Evolutionary conservation across 2,888 invertebrate genomes (phyloP).

Genomic region (Venusia cambrica): DNA sequence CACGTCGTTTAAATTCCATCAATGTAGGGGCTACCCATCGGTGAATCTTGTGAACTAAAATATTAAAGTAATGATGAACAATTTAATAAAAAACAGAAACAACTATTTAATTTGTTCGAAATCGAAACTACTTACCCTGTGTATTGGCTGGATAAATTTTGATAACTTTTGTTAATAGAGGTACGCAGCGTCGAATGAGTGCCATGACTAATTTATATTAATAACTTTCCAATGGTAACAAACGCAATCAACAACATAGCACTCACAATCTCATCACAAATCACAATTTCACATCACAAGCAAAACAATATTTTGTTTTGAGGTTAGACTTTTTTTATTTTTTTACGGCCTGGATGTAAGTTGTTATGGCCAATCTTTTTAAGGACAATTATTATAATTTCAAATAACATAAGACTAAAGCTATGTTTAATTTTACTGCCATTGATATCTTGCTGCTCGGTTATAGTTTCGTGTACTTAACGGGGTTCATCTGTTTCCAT

Average conservation of each 20-base stretch:
- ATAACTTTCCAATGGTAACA: background rate
- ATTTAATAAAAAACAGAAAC: background rate
- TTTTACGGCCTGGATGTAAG: too few species aligned
- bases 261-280: too few species aligned
- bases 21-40: slow-evolving; percentile 87
- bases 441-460: too few species aligned
- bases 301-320: slow-evolving; percentile 8
- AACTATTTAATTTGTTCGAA: background rate
- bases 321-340: too few species aligned
- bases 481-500: too few species aligned
- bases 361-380: too few species aligned
- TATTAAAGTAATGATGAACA: slow-evolving; percentile 5
- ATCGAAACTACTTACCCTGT: slow-evolving; percentile 44
- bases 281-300: slow-evolving; percentile 2
- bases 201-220: slow-evolving; percentile 45
- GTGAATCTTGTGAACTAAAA: slow-evolving; percentile 62
- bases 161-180: slow-evolving; percentile 43
- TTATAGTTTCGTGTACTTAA: too few species aligned
- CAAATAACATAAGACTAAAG: too few species aligned
- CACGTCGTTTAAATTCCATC: slow-evolving; percentile 81
- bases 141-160: slow-evolving; percentile 42
- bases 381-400: too few species aligned
- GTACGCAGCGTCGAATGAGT: slow-evolving; percentile 53
- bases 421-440: too few species aligned
- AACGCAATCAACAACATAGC: background rate